Evolutionary conservation across 2,113 vertebrate genomes (phyloP).

Genomic region (Tinamus guttatus): DNA sequence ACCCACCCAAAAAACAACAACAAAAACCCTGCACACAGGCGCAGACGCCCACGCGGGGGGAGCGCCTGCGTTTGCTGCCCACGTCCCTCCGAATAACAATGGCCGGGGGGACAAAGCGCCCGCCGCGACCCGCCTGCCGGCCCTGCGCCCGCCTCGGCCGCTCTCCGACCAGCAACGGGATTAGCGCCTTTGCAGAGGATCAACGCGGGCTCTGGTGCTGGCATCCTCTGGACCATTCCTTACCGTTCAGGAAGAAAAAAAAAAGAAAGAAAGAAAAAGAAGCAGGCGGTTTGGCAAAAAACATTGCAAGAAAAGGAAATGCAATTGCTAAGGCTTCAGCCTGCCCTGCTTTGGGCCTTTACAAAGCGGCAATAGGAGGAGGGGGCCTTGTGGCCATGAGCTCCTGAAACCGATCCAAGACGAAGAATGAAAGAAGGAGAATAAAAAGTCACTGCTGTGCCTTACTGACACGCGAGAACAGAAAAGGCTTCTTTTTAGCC

Average conservation of each 20-base stretch:
- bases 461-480: neutral
- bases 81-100: slow-evolving; percentile 82
- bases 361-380: neutral
- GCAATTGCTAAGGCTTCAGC: neutral
- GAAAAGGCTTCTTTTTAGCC: neutral
- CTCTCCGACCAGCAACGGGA: slow-evolving; percentile 59
- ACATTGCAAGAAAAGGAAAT: slow-evolving; percentile 23
- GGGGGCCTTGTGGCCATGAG: neutral
- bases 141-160: slow-evolving; percentile 52
- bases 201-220: slow-evolving; percentile 2
- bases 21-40: neutral
- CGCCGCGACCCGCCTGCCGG: slow-evolving; percentile 54
- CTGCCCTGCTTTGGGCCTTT: neutral
- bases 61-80: slow-evolving; percentile 68
- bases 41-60: neutral
- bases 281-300: neutral
- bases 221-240: neutral
- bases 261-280: neutral
- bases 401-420: slow-evolving; percentile 18
- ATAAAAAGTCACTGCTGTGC: neutral
- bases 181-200: slow-evolving; percentile 36
- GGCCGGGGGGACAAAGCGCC: slow-evolving; percentile 59
- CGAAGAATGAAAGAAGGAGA: neutral
- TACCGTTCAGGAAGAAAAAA: neutral
- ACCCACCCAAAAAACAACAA: neutral